phyloP scores from a whole-genome alignment of 2,888 invertebrate species.

The Drosophila buzzatii region DNA sequence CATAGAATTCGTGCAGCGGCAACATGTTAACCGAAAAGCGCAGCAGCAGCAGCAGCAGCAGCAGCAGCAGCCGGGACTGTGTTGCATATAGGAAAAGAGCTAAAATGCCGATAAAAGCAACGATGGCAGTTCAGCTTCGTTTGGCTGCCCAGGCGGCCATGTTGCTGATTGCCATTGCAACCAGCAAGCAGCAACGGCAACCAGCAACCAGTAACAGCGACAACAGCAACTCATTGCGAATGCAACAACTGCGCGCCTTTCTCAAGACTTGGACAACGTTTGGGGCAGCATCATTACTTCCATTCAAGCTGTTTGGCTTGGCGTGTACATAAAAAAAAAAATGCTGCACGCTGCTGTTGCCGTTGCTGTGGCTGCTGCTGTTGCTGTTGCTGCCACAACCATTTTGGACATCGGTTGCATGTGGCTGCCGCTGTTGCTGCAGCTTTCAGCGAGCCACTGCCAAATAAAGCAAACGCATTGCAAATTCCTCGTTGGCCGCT shows the following conservation, averaged over 20 bases:
- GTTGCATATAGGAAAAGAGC: slow-evolving; percentile 54
- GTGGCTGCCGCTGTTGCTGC: slow-evolving; percentile 46
- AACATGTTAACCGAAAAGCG: slow-evolving; percentile 76
- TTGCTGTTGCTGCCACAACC: slow-evolving; percentile 61
- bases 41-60: slow-evolving; percentile 22
- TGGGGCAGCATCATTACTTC: slow-evolving; percentile 78
- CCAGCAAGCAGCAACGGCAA: slow-evolving; percentile 26
- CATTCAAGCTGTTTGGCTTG: slow-evolving; percentile 80
- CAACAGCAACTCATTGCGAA: slow-evolving; percentile 74
- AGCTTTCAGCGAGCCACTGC: slow-evolving; percentile 64
- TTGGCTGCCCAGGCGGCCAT: slow-evolving; percentile 80
- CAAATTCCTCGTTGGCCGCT: slow-evolving; percentile 69
- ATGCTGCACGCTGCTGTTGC: slow-evolving; percentile 16
- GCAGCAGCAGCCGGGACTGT: slow-evolving; percentile 16
- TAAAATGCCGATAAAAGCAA: slow-evolving; percentile 75
- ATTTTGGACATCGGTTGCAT: slow-evolving; percentile 73
- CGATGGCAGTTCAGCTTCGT: slow-evolving; percentile 80
- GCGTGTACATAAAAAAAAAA: slow-evolving; percentile 73
- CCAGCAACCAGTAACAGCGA: slow-evolving; percentile 33
- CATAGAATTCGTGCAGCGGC: slow-evolving; percentile 83
- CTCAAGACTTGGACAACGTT: slow-evolving; percentile 74
- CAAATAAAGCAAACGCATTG: slow-evolving; percentile 82
- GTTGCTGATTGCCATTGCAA: slow-evolving; percentile 74
- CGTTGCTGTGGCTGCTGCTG: slow-evolving; percentile 2
- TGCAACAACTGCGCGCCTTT: slow-evolving; percentile 77